A percentile compares a stretch with the other conserved stretches of the same genome.
Evolutionary conservation across 2,797 vertebrate genomes (phyloP).

Genomic region (Coendou prehensilis): DNA sequence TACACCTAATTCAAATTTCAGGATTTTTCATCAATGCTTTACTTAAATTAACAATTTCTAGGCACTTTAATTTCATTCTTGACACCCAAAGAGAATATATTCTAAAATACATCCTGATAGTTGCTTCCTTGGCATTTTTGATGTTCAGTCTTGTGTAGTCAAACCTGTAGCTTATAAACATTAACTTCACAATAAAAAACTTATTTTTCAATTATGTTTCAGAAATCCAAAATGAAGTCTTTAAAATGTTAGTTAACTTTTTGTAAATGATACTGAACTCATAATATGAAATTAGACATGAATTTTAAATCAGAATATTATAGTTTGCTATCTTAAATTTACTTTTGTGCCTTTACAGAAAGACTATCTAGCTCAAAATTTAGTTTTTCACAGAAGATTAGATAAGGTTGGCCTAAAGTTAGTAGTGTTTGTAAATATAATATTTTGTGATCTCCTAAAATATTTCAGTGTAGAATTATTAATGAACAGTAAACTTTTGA

Average conservation of each 20-base stretch:
- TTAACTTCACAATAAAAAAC: not conserved
- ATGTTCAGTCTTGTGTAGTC: not conserved
- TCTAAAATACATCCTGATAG: slow-evolving; percentile 16
- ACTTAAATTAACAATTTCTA: slow-evolving; percentile 15
- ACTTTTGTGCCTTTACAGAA: slow-evolving; percentile 3
- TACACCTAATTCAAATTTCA: not conserved
- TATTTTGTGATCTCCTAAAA: slow-evolving; percentile 61
- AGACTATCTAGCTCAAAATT: slow-evolving; percentile 42
- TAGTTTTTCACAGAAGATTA: slow-evolving; percentile 55
- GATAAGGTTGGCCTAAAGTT: slow-evolving; percentile 16
- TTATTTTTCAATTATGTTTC: not conserved
- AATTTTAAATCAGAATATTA: slow-evolving; percentile 35
- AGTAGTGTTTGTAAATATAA: slow-evolving; percentile 26
- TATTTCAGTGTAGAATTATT: slow-evolving; percentile 48
- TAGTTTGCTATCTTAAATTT: slow-evolving; percentile 2
- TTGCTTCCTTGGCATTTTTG: not conserved
- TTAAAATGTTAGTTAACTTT: slow-evolving; percentile 55
- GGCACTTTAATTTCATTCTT: slow-evolving; percentile 16
- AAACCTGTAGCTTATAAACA: not conserved
- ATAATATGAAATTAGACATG: not conserved
- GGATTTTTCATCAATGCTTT: slow-evolving; percentile 3
- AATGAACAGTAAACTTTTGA: slow-evolving; percentile 55
- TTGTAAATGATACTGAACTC: not conserved
- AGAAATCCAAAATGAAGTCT: not conserved
- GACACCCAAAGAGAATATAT: slow-evolving; percentile 7